Base-by-base conservation (phyloP, 2,113 vertebrate genomes). In the Hypomesus transpacificus region DNA sequence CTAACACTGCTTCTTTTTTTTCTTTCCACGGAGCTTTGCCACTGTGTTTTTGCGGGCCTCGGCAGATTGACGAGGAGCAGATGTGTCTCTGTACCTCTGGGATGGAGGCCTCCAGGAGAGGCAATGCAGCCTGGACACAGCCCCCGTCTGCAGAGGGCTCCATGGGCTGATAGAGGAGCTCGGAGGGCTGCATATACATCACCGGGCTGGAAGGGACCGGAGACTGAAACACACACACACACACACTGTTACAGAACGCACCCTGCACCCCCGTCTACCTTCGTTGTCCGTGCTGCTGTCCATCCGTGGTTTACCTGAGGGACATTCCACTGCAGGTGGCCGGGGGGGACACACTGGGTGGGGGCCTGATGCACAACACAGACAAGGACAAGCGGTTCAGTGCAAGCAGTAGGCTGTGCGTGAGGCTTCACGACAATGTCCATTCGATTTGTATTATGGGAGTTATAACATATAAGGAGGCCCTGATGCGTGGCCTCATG, bases 41-140 rank as follows among this genome's bases (percentile, higher is more conserved):
- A 28, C 26, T 3, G 14, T 7, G 54, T 17, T 16, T 4, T 18
- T 20, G 1, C 4, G 16, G 54, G 53, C 9, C 54, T 18, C 17
- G 3, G n/a, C 54, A 56, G 16, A 7, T 56, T 5, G 17, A 56
- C 14, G 8, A 13, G 14, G 6, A 54, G 53, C 53, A 14, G 18
- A 14, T 54, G 53, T 14, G 4, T 22, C 88, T 88, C 87, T 89
- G 5, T 22, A 89, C 90, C 87, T 89, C 84, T 21, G 75, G 58
- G 6, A 77, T 34, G 11, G 57, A 17, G 51, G 82, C 71, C 59
- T 87, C 88, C 70, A 80, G 57, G 63, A 76, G 20, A 2, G 77
- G 64, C 17, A 77, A 17, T 54, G 76, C 18, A 53, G 76, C 70
- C 61, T 39, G 83, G 39, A 73, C 31, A 18, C 59, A 81, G 20